These are phyloP conservation scores for Brachyptera risi DNA, from an alignment of 2,888 invertebrate species.

Conservation along the genomic window DNA sequence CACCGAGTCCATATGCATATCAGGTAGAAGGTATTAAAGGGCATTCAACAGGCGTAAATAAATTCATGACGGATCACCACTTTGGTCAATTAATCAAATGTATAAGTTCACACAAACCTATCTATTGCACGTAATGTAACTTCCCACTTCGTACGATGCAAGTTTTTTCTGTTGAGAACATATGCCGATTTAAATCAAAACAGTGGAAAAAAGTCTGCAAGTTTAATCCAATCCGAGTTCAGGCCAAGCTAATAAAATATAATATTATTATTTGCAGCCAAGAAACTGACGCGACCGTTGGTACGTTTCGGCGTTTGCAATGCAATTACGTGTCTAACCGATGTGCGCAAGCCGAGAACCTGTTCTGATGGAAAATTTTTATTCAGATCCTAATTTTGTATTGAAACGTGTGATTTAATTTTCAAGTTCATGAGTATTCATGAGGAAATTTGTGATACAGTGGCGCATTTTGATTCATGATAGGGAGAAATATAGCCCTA, in stretches of 20 bases:
- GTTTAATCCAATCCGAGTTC: no score
- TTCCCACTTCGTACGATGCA: neutral
- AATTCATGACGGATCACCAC: no score
- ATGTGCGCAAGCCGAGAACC: slow-evolving; percentile 2
- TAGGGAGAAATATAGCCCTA: no score
- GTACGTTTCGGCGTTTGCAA: neutral
- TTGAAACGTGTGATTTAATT: slow-evolving; percentile 2
- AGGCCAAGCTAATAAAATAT: neutral
- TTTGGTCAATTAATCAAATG: no score
- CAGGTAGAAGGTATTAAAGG: no score
- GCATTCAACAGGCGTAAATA: no score
- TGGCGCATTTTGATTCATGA: no score
- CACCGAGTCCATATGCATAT: no score
- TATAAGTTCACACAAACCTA: no score
- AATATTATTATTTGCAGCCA: neutral
- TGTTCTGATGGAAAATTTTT: neutral
- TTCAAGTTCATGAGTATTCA: no score
- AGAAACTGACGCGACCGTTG: neutral
- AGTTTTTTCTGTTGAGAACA: neutral
- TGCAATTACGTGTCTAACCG: neutral
- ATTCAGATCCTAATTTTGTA: slow-evolving; percentile 2
- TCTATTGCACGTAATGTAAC: neutral
- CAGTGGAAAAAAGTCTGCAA: no score
- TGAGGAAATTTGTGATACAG: no score
- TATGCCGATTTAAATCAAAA: neutral